phyloP scores from a whole-genome alignment of 2,888 invertebrate genomes.

The Spisula solida region DNA sequence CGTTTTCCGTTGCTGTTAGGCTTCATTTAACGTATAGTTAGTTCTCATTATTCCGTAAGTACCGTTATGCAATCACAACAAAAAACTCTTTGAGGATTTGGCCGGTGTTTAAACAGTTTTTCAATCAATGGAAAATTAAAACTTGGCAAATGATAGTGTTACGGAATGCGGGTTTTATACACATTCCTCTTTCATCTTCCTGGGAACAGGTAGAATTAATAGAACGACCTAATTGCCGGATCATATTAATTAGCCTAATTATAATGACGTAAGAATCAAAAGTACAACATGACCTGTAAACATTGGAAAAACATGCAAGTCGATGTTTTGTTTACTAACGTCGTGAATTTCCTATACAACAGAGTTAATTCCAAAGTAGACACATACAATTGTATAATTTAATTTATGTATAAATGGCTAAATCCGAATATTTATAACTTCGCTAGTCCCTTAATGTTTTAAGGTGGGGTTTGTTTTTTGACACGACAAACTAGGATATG shows the following conservation, averaged over 20 bases:
- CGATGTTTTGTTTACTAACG: not conserved
- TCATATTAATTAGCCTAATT: not conserved
- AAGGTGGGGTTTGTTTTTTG: no score
- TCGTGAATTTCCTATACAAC: not conserved
- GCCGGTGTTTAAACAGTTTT: conserved; percentile 32
- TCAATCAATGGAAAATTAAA: not conserved
- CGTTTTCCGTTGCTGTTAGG: not conserved
- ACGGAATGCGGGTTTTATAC: conserved; percentile 18
- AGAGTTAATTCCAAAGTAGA: not conserved
- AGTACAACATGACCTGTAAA: not conserved
- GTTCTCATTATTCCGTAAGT: conserved; percentile 32
- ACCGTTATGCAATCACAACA: conserved; percentile 9
- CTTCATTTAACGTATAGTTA: conserved; percentile 36
- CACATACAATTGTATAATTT: not conserved
- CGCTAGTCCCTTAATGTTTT: no score
- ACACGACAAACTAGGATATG: no score
- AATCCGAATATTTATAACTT: no score
- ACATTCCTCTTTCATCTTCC: not conserved
- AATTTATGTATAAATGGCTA: no score
- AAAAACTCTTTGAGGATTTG: conserved; percentile 30
- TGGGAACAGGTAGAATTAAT: not conserved
- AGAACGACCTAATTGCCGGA: conserved; percentile 6
- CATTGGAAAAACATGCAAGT: not conserved
- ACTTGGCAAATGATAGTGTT: conserved; percentile 19
- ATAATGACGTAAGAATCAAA: not conserved